Base-by-base conservation (phyloP, 2,797 vertebrate genomes). In the Pangasius mekongensis region DNA sequence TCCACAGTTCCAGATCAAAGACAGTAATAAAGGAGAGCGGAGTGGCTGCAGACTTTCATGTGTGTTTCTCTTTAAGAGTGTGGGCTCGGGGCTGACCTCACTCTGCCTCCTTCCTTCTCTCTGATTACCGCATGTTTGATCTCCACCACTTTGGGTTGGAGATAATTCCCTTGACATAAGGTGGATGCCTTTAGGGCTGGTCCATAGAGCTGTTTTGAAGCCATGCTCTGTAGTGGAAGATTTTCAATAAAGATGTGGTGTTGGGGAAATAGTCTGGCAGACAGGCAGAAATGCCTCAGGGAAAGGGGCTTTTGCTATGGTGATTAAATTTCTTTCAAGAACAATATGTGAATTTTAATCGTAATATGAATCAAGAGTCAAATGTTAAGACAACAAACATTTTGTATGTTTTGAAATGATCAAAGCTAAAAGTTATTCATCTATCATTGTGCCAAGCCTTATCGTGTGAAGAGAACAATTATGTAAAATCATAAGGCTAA, bases 81-180 rank as follows among this genome's bases (percentile, higher is more conserved):
- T 54, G 66, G 73, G 74, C 74, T 85, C 27, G 66, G 69, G 76
- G 39, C 60, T 89, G 87, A 92, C 87, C 84, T 92, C 84, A 85
- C 87, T 54, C 62, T 71, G 66, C 83, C 87, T 89, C 58, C 36
- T 18, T 83, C 71, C 58, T 80, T 54, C 86, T 88, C 88, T 82
- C 76, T 89, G 88, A 90, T 91, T 88, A 85, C 69, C 22, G 33
- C 36, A 30, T 74, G 83, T 89, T 89, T 89, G 89, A 85, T 89
- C 89, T 87, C 76, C 56, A 82, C 76, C 83, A 82, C 56, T 78
- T 74, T 66, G 8, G 67, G 83, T 84, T 86, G 56, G 78, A 86
- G 84, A 87, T 91, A 86, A 89, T 82, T 43, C 56, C 84, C 85
- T 71, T 85, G 81, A 90, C 88, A 83, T 90, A 85, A 91, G 69